Conservation (phyloP, 1,140 invertebrate species). For the Zaprionus inermis region DNA sequence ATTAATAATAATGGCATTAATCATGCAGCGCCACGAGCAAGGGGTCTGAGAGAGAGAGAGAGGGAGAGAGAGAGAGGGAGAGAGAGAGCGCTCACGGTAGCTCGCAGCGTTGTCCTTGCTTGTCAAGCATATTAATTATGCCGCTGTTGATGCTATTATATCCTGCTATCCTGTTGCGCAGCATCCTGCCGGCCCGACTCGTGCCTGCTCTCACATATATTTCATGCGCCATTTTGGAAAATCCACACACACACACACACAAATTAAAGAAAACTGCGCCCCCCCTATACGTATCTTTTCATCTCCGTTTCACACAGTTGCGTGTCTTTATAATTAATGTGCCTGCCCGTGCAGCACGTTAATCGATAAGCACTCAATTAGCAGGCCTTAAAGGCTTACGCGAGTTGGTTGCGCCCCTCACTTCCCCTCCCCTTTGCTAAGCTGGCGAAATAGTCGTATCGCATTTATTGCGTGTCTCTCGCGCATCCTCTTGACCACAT, state of each 20-base stretch:
- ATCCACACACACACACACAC: constrained; percentile 21
- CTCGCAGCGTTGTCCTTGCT: constrained; percentile 23
- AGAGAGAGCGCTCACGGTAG: background rate
- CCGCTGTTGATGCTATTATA: constrained; percentile 37
- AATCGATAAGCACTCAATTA: constrained; percentile 77
- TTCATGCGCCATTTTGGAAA: constrained; percentile 58
- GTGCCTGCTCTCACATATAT: constrained; percentile 38
- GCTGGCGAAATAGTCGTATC: constrained; percentile 14
- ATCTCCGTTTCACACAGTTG: constrained; percentile 26
- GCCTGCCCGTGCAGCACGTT: constrained; percentile 32
- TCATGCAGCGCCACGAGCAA: constrained; percentile 50
- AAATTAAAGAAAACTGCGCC: background rate
- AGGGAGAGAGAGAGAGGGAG: background rate
- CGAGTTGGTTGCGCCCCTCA: background rate
- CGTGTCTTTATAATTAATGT: constrained; percentile 56
- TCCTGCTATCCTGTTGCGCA: constrained; percentile 60
- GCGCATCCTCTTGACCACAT: constrained; percentile 27
- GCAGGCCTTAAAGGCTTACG: constrained; percentile 73
- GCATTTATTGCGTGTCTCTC: constrained; percentile 51
- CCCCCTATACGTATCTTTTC: background rate
- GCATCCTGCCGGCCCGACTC: background rate
- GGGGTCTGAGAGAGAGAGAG: background rate
- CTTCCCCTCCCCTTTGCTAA: background rate
- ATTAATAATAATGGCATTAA: constrained; percentile 76
- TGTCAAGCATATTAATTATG: constrained; percentile 72